Evolutionary conservation across 2,888 invertebrate species (phyloP).

Genomic region (Therioaphis trifolii): DNA sequence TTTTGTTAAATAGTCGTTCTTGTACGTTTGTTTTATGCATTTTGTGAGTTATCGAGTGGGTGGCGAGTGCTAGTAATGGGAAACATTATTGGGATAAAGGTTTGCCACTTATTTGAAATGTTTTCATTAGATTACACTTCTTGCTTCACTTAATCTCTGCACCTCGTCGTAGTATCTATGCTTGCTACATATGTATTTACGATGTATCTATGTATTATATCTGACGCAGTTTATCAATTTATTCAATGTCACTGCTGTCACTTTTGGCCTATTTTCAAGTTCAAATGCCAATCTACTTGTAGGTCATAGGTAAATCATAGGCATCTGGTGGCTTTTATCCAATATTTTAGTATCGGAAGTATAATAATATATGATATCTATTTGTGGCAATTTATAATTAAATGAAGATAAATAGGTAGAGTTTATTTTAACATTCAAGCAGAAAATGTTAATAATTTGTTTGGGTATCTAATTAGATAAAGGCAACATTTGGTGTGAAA

Average conservation of each 20-base stretch:
- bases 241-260: constrained; percentile 40
- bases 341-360: background rate
- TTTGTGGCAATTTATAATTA: too few species aligned
- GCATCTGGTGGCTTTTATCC: background rate
- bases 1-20: background rate
- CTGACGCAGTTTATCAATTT: too few species aligned
- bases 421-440: too few species aligned
- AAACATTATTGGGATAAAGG: background rate
- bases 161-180: background rate
- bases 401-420: too few species aligned
- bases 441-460: too few species aligned
- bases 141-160: background rate
- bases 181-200: background rate
- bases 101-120: background rate
- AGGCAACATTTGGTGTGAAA: too few species aligned
- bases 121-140: background rate
- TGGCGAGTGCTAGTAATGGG: background rate
- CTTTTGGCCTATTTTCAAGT: constrained; percentile 56
- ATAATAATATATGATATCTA: background rate
- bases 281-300: constrained; percentile 41
- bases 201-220: too few species aligned
- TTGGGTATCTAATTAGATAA: too few species aligned
- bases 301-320: constrained; percentile 5
- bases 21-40: background rate
- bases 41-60: background rate